Evolutionary conservation across 2,888 invertebrate genomes (phyloP).

Genomic region (Alcis repandata): DNA sequence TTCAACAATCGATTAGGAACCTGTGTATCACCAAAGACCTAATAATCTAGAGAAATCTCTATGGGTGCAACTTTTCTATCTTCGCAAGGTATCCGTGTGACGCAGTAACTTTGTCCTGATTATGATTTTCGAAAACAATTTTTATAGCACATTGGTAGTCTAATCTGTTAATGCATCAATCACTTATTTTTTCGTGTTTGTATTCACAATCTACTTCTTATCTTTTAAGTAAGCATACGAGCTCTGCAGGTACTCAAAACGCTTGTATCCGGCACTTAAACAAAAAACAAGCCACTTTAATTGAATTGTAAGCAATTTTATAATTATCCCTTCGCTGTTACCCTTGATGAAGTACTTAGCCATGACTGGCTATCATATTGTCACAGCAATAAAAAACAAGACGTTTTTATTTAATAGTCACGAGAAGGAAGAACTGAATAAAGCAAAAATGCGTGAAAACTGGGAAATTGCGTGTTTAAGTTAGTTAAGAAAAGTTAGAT

Average conservation of each 20-base stretch:
- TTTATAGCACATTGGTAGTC: too few species aligned
- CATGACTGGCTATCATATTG: neutral
- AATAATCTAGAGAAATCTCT: too few species aligned
- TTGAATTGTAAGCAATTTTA: conserved; percentile 14
- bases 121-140: too few species aligned
- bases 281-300: neutral
- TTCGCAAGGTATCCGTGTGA: too few species aligned
- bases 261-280: conserved; percentile 15
- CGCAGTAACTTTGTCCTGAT: too few species aligned
- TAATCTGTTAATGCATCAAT: conserved; percentile 34
- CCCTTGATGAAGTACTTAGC: conserved; percentile 23
- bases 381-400: neutral
- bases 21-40: too few species aligned
- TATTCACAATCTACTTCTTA: conserved; percentile 10
- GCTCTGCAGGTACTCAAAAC: conserved; percentile 3
- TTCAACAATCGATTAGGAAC: too few species aligned
- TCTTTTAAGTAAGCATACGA: conserved; percentile 4
- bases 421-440: too few species aligned
- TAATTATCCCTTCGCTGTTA: conserved; percentile 18
- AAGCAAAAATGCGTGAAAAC: too few species aligned
- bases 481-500: too few species aligned
- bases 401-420: neutral
- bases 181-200: conserved; percentile 18
- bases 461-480: too few species aligned
- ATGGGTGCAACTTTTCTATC: too few species aligned